A percentile compares a stretch with the other conserved stretches of the same genome.
These are phyloP conservation scores for Virgularia gustaviana DNA, from an alignment of 92 coral and sea anemone genomes.

Conservation along the genomic window DNA sequence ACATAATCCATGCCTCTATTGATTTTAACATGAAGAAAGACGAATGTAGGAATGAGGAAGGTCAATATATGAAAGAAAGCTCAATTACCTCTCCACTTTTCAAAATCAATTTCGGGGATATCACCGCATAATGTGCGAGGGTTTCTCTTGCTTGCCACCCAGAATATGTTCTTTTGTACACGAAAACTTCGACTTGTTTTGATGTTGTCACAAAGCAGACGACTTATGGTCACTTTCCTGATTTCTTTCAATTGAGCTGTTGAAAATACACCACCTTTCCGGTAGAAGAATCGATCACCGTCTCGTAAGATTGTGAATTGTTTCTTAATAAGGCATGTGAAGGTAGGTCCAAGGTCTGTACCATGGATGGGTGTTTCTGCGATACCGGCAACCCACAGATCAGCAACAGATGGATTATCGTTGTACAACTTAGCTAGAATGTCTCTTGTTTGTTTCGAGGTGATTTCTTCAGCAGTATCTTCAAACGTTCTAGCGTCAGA, in stretches of 20 bases:
- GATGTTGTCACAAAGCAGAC: slow-evolving; percentile 26
- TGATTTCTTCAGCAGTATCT: slow-evolving; percentile 14
- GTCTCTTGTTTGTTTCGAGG: background rate
- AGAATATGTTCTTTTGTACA: slow-evolving; percentile 9
- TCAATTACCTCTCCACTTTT: slow-evolving; percentile 23
- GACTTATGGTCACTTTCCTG: slow-evolving; percentile 16
- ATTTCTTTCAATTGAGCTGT: slow-evolving; percentile 29
- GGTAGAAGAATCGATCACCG: slow-evolving; percentile 36
- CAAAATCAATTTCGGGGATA: slow-evolving; percentile 19
- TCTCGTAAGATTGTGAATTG: slow-evolving; percentile 25
- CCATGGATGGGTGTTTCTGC: slow-evolving; percentile 32
- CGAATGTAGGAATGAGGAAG: too few species aligned
- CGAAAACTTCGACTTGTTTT: background rate
- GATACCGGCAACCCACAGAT: slow-evolving; percentile 30
- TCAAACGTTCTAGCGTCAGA: slow-evolving; percentile 26
- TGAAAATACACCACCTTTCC: slow-evolving; percentile 5
- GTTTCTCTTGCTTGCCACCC: background rate
- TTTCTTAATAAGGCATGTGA: slow-evolving; percentile 19
- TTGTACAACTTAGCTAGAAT: slow-evolving; percentile 32
- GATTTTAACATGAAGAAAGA: too few species aligned
- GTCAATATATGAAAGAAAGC: too few species aligned
- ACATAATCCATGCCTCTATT: too few species aligned
- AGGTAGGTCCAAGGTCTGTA: slow-evolving; percentile 23
- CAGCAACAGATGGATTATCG: slow-evolving; percentile 36
- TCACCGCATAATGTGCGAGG: slow-evolving; percentile 2